Base-by-base conservation (phyloP, 2,888 invertebrate genomes). In the Ochlodes sylvanus region DNA sequence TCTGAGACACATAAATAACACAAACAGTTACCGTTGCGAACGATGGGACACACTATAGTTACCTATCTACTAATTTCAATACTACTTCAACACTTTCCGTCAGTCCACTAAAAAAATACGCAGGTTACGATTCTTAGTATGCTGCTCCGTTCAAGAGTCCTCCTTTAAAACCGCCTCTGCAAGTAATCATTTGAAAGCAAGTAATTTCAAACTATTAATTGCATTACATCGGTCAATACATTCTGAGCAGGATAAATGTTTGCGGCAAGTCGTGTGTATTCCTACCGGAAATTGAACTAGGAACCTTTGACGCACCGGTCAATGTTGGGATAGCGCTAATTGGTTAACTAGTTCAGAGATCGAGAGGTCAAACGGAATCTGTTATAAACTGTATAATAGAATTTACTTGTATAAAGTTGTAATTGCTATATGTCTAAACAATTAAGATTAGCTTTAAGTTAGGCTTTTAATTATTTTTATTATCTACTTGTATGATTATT, bases 321-420 rank as follows among this genome's bases (percentile, higher is more conserved):
- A 50, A 50, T 50, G 19, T 50, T 50, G 12, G 50, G 50, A 50
- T 50, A 50, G 2, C 50, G 50, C 50, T 50, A 50, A 50, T 50
- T 50, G 50, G 50, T 50, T 19, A 50, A 50, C 17, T 50, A 50
- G 50, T 50, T 50, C 19, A 50, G 9, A 50, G 50, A 50, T 12
- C n/a, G 7, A 15, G 19, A 50, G 50, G 50, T 50, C 50, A 50
- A 50, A 50, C 19, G 10, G 50, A 50, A 47, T 47, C 19, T 50
- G 19, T 27, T 27, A 27, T 19, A 15, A 50, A 19, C 12, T 19
- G 12, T 19, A 0, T 12, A 19, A 12, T 5, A 19, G 10, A 50
- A 19, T 38, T 38, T 38, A 38, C 10, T 47, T 47, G 9, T 7
- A 42, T 42, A 42, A 42, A n/a, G n/a, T 42, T 27, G 2, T 27